These are phyloP conservation scores for Mus spicilegus DNA, from an alignment of 2,113 vertebrate species.

Conservation along the genomic window DNA sequence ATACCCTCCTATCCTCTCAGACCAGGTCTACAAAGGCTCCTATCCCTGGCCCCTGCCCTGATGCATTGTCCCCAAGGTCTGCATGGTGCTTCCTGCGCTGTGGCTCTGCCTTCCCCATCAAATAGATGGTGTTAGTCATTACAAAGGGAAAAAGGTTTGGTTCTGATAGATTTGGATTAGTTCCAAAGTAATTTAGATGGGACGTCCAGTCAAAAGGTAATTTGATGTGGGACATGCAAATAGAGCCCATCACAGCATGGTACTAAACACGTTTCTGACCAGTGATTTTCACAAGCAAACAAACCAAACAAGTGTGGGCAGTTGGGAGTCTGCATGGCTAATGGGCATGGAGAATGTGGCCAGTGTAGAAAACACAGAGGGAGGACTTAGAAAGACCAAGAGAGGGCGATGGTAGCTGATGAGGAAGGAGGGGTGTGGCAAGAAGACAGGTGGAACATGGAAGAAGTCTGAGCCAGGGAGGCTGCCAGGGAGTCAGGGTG, in stretches of 20 bases:
- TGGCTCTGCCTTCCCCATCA: not conserved
- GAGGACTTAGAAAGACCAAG: not conserved
- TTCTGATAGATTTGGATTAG: constrained; percentile 14
- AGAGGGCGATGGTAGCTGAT: not conserved
- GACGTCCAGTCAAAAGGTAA: no score
- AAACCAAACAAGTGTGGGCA: not conserved
- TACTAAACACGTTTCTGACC: not conserved
- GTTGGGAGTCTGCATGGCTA: not conserved
- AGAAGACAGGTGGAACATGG: not conserved
- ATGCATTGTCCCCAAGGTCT: rapidly evolving
- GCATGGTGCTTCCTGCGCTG: no score
- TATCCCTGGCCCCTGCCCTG: not conserved
- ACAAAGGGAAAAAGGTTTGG: not conserved
- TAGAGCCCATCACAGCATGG: not conserved
- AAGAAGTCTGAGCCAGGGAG: not conserved
- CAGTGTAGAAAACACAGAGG: not conserved
- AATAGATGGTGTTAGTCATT: not conserved
- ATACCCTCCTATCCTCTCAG: not conserved
- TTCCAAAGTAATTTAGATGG: not conserved
- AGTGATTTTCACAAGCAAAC: not conserved
- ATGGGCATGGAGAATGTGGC: not conserved
- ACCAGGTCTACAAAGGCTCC: not conserved
- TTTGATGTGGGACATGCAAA: not conserved
- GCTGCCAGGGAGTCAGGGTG: not conserved
- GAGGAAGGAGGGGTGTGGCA: not conserved